Evolutionary conservation across 1,140 invertebrate genomes (phyloP).

Genomic region (Palaemon carinicauda): DNA sequence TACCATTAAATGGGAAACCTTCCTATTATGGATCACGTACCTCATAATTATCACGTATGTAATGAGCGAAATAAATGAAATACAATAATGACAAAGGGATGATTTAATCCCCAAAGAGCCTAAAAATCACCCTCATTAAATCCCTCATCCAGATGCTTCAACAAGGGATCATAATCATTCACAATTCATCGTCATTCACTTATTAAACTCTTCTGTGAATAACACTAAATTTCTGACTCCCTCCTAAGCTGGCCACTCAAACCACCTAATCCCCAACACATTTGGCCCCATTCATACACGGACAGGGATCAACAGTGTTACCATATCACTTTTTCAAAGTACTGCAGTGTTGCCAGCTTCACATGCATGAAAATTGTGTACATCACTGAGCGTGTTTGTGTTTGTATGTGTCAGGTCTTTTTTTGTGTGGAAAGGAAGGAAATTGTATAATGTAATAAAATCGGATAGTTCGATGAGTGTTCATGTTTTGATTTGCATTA

Average conservation of each 20-base stretch:
- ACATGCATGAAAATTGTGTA: no score
- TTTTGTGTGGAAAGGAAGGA: no score
- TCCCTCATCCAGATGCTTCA: slow-evolving; percentile 20
- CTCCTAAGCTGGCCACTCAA: slow-evolving; percentile 3
- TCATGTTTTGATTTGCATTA: no score
- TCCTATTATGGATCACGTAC: neutral
- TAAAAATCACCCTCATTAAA: neutral
- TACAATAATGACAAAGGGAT: neutral
- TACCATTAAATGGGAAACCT: neutral
- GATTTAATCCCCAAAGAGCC: neutral
- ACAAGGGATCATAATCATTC: slow-evolving; percentile 35
- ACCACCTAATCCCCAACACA: slow-evolving; percentile 21
- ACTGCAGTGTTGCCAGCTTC: neutral
- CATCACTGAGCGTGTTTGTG: no score
- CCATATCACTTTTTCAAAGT: neutral
- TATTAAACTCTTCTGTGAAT: slow-evolving; percentile 48
- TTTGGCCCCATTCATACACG: slow-evolving; percentile 13
- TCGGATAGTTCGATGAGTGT: no score
- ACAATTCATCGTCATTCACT: slow-evolving; percentile 34
- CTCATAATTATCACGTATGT: neutral
- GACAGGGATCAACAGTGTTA: neutral
- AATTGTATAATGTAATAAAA: no score
- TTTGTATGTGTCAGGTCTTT: no score
- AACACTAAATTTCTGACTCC: slow-evolving; percentile 36
- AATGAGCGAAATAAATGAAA: neutral